Percentiles rank a stretch among this genome's conserved stretches.
Conservation (phyloP, 2,797 vertebrate species). For the Pithecia hirsuta region DNA sequence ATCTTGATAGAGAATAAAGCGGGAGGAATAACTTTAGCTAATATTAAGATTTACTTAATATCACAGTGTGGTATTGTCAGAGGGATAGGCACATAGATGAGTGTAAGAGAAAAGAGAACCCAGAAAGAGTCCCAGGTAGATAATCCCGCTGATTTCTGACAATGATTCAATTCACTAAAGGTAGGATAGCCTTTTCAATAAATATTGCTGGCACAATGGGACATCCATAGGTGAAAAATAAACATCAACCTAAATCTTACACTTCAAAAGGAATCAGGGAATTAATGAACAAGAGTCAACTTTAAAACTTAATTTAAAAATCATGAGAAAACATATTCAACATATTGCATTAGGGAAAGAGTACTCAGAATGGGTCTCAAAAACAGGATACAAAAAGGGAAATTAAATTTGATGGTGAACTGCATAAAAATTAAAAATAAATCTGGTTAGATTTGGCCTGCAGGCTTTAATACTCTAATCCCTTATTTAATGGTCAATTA, state of each 20-base stretch:
- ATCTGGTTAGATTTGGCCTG: not conserved
- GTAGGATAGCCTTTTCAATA: not conserved
- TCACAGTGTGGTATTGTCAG: not conserved
- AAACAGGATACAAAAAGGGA: not conserved
- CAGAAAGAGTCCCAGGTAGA: not conserved
- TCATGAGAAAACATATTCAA: no score
- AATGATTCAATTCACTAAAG: not conserved
- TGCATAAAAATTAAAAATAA: not conserved
- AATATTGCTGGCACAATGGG: not conserved
- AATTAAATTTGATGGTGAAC: not conserved
- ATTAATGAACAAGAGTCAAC: not conserved
- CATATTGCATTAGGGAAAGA: not conserved
- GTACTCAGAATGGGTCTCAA: not conserved
- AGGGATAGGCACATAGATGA: not conserved
- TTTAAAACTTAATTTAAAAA: not conserved
- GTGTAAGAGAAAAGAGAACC: not conserved
- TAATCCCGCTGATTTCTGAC: not conserved
- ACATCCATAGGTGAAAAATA: not conserved
- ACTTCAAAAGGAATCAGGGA: not conserved
- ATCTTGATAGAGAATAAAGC: not conserved
- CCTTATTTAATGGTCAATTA: not conserved
- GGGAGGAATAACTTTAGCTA: not conserved
- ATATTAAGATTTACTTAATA: not conserved
- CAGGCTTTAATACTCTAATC: not conserved
- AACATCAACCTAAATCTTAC: not conserved